These are phyloP conservation scores for Chaetorhynchus papuensis DNA, from an alignment of 2,113 vertebrate genomes.

Conservation along the genomic window DNA sequence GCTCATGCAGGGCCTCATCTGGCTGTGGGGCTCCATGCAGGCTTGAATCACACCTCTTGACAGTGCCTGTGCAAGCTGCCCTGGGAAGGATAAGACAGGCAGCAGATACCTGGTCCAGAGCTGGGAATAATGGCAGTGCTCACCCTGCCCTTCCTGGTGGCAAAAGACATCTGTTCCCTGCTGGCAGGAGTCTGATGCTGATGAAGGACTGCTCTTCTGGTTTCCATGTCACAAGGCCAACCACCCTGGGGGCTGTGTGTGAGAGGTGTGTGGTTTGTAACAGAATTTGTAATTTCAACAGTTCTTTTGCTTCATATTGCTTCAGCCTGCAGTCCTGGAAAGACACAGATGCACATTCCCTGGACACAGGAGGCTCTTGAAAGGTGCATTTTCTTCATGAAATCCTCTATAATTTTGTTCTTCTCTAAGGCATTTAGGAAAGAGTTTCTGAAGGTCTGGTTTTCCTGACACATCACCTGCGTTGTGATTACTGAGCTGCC, in stretches of 20 bases:
- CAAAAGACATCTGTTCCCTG: background rate
- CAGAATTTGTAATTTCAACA: background rate
- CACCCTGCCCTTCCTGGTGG: background rate
- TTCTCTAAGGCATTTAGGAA: background rate
- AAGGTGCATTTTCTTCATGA: background rate
- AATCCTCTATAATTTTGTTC: background rate
- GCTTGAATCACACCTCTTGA: background rate
- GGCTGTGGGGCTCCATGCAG: background rate
- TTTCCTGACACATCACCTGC: background rate
- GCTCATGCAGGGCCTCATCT: background rate
- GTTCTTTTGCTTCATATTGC: background rate
- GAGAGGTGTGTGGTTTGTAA: background rate
- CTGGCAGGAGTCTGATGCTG: background rate
- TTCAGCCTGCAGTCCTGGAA: background rate
- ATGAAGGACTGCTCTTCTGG: background rate
- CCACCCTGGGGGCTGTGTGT: background rate
- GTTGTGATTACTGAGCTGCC: background rate
- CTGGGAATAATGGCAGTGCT: background rate
- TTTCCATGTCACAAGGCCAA: fast-evolving
- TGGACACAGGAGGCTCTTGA: background rate
- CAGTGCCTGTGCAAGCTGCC: background rate
- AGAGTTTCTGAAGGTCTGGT: background rate
- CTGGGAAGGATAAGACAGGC: background rate
- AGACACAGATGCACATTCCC: background rate
- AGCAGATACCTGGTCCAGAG: background rate